These are phyloP conservation scores for Pollenia labialis DNA, from an alignment of 2,888 invertebrate genomes.

Conservation along the genomic window DNA sequence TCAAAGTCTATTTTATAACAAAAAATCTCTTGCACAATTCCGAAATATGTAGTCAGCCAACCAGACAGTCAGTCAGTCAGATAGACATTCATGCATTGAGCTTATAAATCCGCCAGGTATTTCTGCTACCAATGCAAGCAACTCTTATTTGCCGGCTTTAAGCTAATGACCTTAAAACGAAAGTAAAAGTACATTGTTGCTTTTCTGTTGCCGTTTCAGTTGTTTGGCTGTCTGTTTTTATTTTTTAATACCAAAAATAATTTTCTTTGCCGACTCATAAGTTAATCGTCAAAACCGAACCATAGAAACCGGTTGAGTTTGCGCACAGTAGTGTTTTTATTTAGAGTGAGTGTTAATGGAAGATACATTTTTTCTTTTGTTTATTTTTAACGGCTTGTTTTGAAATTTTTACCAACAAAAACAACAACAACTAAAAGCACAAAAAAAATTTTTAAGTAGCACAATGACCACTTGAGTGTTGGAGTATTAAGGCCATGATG, in stretches of 20 bases:
- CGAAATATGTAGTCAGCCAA: not conserved
- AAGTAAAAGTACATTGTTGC: constrained; percentile 80
- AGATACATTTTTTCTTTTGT: constrained; percentile 48
- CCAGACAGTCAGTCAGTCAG: not conserved
- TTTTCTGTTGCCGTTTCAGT: not conserved
- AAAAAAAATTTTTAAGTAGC: constrained; percentile 76
- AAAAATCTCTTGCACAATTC: constrained; percentile 65
- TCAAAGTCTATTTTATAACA: constrained; percentile 35
- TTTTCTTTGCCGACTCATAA: constrained; percentile 61
- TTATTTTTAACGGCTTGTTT: constrained; percentile 54
- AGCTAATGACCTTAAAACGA: constrained; percentile 79
- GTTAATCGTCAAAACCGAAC: constrained; percentile 34
- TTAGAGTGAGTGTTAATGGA: constrained; percentile 24
- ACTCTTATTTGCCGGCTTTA: constrained; percentile 57
- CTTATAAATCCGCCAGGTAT: constrained; percentile 18
- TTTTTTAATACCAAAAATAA: constrained; percentile 20
- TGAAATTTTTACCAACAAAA: constrained; percentile 55
- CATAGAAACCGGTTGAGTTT: constrained; percentile 58
- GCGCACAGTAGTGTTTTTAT: constrained; percentile 48
- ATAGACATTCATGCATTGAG: not conserved
- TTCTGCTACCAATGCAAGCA: constrained; percentile 27
- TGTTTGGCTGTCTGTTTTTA: not conserved
- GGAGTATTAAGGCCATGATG: constrained; percentile 66
- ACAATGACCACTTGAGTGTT: constrained; percentile 79
- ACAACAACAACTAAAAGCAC: constrained; percentile 15